Evolutionary conservation across 2,797 vertebrate species (phyloP), one percentile per base, ranked within the genome.

Genomic region (Chelmon rostratus): DNA sequence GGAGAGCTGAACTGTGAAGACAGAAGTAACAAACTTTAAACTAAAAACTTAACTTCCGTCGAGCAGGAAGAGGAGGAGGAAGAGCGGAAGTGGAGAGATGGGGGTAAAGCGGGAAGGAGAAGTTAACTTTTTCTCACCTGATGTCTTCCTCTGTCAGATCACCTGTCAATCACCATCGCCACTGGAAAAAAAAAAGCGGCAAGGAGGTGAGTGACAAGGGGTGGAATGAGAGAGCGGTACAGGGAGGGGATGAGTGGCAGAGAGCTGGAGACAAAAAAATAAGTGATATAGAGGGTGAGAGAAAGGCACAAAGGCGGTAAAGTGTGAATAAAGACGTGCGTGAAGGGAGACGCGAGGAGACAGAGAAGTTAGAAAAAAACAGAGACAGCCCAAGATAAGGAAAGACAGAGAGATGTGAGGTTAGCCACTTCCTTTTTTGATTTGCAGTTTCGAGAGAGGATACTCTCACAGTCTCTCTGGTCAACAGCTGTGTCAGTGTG

Each of bases 141-240:
- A 91, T 91, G 88, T 93, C 88, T 93, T 93, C 92, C 88, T 91
- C 80, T 90, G 86, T 94, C 93, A 95, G 91, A 95, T 96, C 94
- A 96, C 94, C 93, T 94, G 93, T 94, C 92, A 90, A 89, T 92
- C 90, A 93, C 86, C 95, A 95, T 95, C 79, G 89, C 92, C 89
- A 81, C 94, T 90, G 70, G 42, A 76, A 78, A 57, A 67, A 79
- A 76, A 57, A 28, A 79, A 37, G 54, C 63, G 44, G 70, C 49
- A 73, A 47, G 65, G 71, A 76, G 73, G 67, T 90, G 89, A 92
- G 79, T 86, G 87, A 88, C 70, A 77, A 67, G 57, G 56, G 50
- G 16, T 52, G 59, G 78, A 84, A 83, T 68, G 78, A 81, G 59
- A 86, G 74, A 79, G 74, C 42, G 10, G 59, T 66, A 62, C 37